Evolutionary conservation across 2,113 vertebrate genomes (phyloP), one percentile per base, ranked within the genome.

Genomic region (Globicephala melas): DNA sequence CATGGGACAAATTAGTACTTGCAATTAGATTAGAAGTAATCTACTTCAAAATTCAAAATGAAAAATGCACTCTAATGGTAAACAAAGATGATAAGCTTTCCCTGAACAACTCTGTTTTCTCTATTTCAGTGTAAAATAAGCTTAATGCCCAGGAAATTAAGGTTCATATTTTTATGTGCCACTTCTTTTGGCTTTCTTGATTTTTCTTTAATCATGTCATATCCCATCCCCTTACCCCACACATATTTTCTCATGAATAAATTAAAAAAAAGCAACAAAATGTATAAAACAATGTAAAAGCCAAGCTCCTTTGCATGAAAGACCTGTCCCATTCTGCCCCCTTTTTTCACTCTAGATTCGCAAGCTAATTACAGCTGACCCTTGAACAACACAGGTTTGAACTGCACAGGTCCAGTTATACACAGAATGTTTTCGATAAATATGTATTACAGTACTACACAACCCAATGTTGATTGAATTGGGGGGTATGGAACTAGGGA

Each of bases 21-120:
- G 65, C 95, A 95, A 95, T 98, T 97, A 97, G 86, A 81, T 97
- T 97, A 93, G 89, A 90, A 58, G 41, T 93, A 97, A 88, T 94
- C 96, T 63, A 81, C 50, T 91, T 97, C 95, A 95, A 96, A 96
- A 76, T 94, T 91, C 89, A 97, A 97, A 95, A 92, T 89, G 38
- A 41, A 89, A 97, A 95, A 89, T 65, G 18, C 50, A 96, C 71
- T 63, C 67, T 74, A 87, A 95, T 71, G 58, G 63, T 95, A 96
- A 97, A 96, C 85, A 96, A 86, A 97, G 53, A 81, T 95, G 82
- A 96, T 93, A 96, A 94, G 94, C 79, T 91, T 97, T 80, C 25
- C 31, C 23, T 6, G 3, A 26, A 14, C 13, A 58, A 38, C 15
- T 83, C 23, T 47, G 8, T 63, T 95, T 85, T 93, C 85, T 86